Base-by-base conservation (phyloP, 2,797 vertebrate genomes). In the Nannoperca obscura region DNA sequence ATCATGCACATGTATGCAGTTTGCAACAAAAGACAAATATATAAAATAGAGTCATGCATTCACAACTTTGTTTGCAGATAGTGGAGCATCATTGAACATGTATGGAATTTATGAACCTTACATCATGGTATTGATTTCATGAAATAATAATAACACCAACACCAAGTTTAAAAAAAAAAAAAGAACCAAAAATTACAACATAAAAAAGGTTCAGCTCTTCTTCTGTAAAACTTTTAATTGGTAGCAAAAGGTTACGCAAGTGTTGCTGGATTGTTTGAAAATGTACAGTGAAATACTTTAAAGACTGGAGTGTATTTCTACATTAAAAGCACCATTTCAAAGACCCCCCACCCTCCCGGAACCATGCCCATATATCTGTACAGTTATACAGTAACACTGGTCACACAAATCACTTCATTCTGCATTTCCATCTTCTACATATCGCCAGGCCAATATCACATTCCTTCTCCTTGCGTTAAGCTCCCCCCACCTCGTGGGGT, bases 401-500 rank as follows among this genome's bases (percentile, higher is more conserved):
- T 63, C 76, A 61, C 82, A 79, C 74, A 80, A 81, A 80, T 86
- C 78, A 83, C 71, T 77, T 27, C 24, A 27, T 27, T 61, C 20
- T 67, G 60, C 72, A 76, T 24, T 76, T 70, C 67, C 36, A 52
- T 76, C 53, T 65, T 64, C 58, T 73, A 44, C 77, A 71, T 80
- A 82, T 76, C 49, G 32, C 73, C 79, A 50, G 70, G 58, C 77
- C 76, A 69, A 71, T 86, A 77, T 86, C 71, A 61, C 62, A 67
- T 76, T 63, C 60, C 80, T 83, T 84, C 78, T 83, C 70, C 81
- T 71, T 24, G 70, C 57, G 36, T 80, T 80, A 78, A 85, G 79
- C 76, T 86, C 66, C 65, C 63, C 83, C 49, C 72, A 81, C 82
- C 88, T 91, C 81, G 8, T 86, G 89, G 90, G 91, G 81, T 91